phyloP scores from a whole-genome alignment of 64 coral and sea anemone species.

The Actinia tenebrosa region DNA sequence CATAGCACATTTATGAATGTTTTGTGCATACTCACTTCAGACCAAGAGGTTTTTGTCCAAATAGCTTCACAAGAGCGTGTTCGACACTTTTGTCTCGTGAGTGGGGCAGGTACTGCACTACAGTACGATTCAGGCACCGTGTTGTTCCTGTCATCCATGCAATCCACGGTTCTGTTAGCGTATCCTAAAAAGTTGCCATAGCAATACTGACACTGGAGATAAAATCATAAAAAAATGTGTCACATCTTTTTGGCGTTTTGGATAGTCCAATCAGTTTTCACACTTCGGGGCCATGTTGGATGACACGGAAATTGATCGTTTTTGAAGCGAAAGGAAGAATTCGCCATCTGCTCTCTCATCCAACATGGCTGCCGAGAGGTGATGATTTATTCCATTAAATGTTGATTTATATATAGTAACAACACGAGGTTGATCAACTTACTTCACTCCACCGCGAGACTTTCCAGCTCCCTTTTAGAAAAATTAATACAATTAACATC shows the following conservation, averaged over 20 bases:
- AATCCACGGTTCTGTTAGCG: slow-evolving; percentile 42
- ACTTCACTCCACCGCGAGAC: slow-evolving; percentile 30
- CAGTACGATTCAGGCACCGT: slow-evolving; percentile 43
- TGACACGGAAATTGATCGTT: not conserved
- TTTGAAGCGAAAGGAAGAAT: too few species aligned
- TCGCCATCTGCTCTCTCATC: too few species aligned
- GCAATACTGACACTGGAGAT: slow-evolving; percentile 56
- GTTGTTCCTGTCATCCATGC: slow-evolving; percentile 36
- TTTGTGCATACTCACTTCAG: slow-evolving; percentile 51
- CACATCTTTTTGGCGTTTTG: not conserved
- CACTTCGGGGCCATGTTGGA: not conserved
- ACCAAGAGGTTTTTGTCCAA: slow-evolving; percentile 55
- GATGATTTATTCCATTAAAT: too few species aligned
- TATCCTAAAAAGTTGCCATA: slow-evolving; percentile 53
- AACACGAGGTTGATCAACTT: slow-evolving; percentile 1
- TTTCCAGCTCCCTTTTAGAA: slow-evolving; percentile 41
- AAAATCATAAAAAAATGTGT: not conserved
- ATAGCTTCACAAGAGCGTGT: slow-evolving; percentile 56
- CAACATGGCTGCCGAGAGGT: too few species aligned
- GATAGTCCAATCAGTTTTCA: too few species aligned
- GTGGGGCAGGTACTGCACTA: slow-evolving; percentile 37
- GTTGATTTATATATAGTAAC: too few species aligned
- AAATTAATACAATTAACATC: not conserved
- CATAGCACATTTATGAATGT: too few species aligned
- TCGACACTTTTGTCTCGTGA: slow-evolving; percentile 38